Conservation (phyloP, 2,888 invertebrate species). For the Sarcophaga variegata region DNA sequence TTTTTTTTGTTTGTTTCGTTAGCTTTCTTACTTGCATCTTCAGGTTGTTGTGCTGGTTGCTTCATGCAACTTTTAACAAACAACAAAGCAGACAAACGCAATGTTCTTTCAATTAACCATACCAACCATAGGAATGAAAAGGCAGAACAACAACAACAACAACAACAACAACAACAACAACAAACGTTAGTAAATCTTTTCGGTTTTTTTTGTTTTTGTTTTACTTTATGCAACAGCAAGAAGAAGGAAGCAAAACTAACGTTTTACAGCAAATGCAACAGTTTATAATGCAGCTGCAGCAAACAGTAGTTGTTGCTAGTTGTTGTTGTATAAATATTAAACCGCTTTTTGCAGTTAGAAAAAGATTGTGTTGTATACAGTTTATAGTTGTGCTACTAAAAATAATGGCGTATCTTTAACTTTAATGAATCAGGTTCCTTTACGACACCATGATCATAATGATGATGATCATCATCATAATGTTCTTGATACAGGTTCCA, state of each 20-base stretch:
- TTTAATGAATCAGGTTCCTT: slow-evolving; percentile 70
- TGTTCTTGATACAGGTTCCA: slow-evolving; percentile 69
- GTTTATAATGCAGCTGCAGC: slow-evolving; percentile 66
- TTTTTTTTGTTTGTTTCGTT: background rate
- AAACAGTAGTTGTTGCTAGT: slow-evolving; percentile 56
- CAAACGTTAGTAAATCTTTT: slow-evolving; percentile 7
- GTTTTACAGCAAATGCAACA: slow-evolving; percentile 40
- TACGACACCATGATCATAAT: slow-evolving; percentile 27
- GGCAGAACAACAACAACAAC: slow-evolving; percentile 58
- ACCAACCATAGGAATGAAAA: slow-evolving; percentile 44
- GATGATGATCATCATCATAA: background rate
- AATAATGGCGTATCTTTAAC: slow-evolving; percentile 59
- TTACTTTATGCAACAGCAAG: background rate
- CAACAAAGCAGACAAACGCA: slow-evolving; percentile 69
- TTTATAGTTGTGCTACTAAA: slow-evolving; percentile 23
- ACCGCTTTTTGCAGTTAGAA: slow-evolving; percentile 69
- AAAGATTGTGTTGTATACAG: slow-evolving; percentile 55
- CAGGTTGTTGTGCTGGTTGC: slow-evolving; percentile 47
- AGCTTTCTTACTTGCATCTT: slow-evolving; percentile 35
- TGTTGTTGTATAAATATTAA: slow-evolving; percentile 35
- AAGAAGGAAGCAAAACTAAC: background rate
- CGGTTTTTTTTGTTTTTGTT: background rate
- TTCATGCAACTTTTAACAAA: slow-evolving; percentile 35
- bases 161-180: slow-evolving; percentile 46
- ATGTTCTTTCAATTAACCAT: slow-evolving; percentile 66